Percentiles rank a stretch among this genome's conserved stretches.
Evolutionary conservation across 2,797 vertebrate genomes (phyloP).

Genomic region (Cynodonichthys magdalenae): DNA sequence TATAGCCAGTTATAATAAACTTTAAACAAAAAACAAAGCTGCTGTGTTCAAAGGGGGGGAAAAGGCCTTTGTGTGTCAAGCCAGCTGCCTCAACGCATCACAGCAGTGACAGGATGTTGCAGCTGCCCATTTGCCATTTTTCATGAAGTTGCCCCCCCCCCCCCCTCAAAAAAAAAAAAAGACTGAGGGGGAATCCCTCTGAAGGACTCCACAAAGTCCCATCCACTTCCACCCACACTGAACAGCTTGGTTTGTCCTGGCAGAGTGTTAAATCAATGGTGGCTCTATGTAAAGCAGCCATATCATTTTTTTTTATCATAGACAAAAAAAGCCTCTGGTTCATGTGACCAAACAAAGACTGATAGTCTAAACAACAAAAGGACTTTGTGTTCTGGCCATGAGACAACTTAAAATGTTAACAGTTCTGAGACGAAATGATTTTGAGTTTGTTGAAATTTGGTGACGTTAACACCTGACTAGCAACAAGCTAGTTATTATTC

Average conservation of each 20-base stretch:
- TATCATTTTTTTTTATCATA: slow-evolving; percentile 32
- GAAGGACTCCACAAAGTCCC: slow-evolving; percentile 35
- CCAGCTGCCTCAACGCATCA: slow-evolving; percentile 59
- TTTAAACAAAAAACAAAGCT: no score
- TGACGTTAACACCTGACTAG: no score
- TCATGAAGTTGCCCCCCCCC: slow-evolving; percentile 28
- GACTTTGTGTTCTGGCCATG: slow-evolving; percentile 29
- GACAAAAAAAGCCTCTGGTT: slow-evolving; percentile 32
- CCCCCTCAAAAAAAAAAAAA: no score
- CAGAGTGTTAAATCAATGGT: slow-evolving; percentile 52
- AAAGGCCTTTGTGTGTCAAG: slow-evolving; percentile 36
- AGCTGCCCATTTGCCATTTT: slow-evolving; percentile 51
- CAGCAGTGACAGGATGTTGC: slow-evolving; percentile 52
- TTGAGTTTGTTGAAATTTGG: no score
- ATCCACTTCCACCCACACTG: slow-evolving; percentile 44
- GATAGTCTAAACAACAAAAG: slow-evolving; percentile 37
- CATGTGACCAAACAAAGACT: slow-evolving; percentile 10
- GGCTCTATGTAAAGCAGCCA: slow-evolving; percentile 46
- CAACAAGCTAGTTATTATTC: no score
- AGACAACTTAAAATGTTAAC: slow-evolving; percentile 17
- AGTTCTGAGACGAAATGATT: background rate
- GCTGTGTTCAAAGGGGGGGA: no score
- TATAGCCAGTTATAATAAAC: no score
- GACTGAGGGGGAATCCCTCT: slow-evolving; percentile 31
- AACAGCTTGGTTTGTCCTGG: slow-evolving; percentile 50